Conservation (phyloP, 2,888 invertebrate species). For the Blastobasis lacticolella region DNA sequence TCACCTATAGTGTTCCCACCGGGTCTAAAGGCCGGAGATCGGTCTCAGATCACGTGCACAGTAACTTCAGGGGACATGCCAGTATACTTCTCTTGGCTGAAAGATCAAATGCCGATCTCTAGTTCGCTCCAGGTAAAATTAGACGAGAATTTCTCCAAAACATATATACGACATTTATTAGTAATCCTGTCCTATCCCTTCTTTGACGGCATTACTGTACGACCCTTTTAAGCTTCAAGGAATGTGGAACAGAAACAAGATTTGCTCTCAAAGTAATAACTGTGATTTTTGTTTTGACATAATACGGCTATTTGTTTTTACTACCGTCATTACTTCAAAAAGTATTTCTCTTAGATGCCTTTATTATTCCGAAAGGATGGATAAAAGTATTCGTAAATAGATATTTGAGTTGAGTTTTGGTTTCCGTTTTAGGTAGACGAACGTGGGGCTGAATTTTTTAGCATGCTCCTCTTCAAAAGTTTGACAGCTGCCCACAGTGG, state of each 20-base stretch:
- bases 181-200: neutral
- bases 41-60: conserved; percentile 88
- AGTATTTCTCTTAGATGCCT: no score
- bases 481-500: conserved; percentile 81
- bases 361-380: no score
- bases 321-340: no score
- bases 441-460: conserved; percentile 81
- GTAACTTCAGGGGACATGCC: conserved; percentile 84
- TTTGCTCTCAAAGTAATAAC: no score
- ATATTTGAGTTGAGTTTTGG: neutral
- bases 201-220: no score
- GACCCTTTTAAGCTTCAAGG: no score
- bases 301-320: no score
- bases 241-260: no score
- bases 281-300: no score
- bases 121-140: conserved; percentile 74
- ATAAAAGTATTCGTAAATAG: no score
- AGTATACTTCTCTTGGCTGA: conserved; percentile 79
- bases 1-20: conserved; percentile 89
- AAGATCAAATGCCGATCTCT: conserved; percentile 76
- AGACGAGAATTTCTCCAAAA: neutral
- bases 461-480: conserved; percentile 81
- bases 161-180: neutral
- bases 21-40: conserved; percentile 83
- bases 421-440: conserved; percentile 72